Base-by-base conservation (phyloP, 1,140 invertebrate genomes). In the Lineus longissimus region DNA sequence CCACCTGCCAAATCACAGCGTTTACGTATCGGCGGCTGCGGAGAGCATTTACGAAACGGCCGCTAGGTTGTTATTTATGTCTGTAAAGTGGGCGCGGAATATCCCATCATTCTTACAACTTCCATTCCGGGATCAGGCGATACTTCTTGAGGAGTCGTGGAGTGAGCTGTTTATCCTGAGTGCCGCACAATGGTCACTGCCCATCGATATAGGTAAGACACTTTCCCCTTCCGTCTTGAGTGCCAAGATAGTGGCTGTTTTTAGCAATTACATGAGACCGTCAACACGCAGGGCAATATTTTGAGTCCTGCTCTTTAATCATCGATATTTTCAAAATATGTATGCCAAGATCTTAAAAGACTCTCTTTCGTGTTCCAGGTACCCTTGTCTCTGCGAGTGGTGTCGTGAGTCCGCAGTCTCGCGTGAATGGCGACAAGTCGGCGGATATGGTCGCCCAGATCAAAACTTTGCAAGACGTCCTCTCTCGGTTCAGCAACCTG, bases 101-200 rank as follows among this genome's bases (percentile, higher is more conserved):
- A 97, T 97, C 76, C 94, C 95, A 56, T 97, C 94, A 82, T 97
- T 97, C 84, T 92, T 94, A 30, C 94, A 97, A 75, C 88, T 97
- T 54, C 75, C 74, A 86, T 84, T 87, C 70, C 84, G 85, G 60
- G 88, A 88, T 75, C 91, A 95, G 83, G 94, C 97, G 66, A 93
- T 94, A 30, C 85, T 97, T 59, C 82, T 98, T 65, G 87, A 94
- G 76, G 87, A 96, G 71, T 93, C 96, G 47, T 98, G 95, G 95
- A 94, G 92, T 68, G 95, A 97, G 84, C 82, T 98, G 67, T 98
- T 98, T 82, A 92, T 98, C 59, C 85, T 98, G 56, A 97, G 96
- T 84, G 94, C 95, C 62, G 94, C 93, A 65, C 95, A 97, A 84
- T 80, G 72, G 85, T 94, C 93, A 64, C 94, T 97, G 91, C 93